Percentiles rank a stretch among this genome's conserved stretches.
Conservation (phyloP, 1,140 invertebrate genomes). For the Sesamia nonagrioides region DNA sequence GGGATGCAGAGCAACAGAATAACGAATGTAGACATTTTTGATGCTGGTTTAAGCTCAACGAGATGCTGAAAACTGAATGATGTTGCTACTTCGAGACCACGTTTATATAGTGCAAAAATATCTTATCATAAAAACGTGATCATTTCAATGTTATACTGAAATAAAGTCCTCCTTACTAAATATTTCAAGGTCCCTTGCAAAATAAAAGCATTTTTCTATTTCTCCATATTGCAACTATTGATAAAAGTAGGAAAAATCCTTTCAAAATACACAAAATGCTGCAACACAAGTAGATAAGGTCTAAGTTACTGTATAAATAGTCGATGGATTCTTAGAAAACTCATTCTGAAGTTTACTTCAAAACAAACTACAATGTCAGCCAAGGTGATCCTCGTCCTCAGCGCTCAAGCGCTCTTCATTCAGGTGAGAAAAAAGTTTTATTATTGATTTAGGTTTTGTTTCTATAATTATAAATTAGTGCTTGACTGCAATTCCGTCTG, state of each 20-base stretch:
- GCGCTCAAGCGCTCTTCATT: slow-evolving; percentile 60
- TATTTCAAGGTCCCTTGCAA: slow-evolving; percentile 9
- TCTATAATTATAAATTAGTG: too few relatives aligned
- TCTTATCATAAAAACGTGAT: background rate
- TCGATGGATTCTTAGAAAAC: background rate
- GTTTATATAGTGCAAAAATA: slow-evolving; percentile 17
- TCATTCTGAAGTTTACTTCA: slow-evolving; percentile 15
- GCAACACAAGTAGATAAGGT: slow-evolving; percentile 12
- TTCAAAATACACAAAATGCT: slow-evolving; percentile 10
- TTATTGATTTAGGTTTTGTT: background rate
- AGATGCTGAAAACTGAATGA: slow-evolving; percentile 37
- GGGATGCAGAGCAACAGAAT: slow-evolving; percentile 65
- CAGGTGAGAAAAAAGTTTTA: slow-evolving; percentile 64
- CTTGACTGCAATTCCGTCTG: too few relatives aligned
- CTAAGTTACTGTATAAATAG: slow-evolving; percentile 29
- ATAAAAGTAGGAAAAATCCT: slow-evolving; percentile 10
- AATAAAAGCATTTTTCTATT: background rate
- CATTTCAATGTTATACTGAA: background rate
- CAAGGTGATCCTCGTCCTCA: slow-evolving; percentile 58
- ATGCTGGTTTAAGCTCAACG: slow-evolving; percentile 7
- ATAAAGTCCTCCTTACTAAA: slow-evolving; percentile 35
- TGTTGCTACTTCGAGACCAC: slow-evolving; percentile 2
- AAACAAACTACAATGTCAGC: slow-evolving; percentile 54
- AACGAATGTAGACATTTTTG: slow-evolving; percentile 64
- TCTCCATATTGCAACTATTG: slow-evolving; percentile 18